Base-by-base conservation (phyloP, 2,888 invertebrate genomes). In the Falcaria lacertinaria region DNA sequence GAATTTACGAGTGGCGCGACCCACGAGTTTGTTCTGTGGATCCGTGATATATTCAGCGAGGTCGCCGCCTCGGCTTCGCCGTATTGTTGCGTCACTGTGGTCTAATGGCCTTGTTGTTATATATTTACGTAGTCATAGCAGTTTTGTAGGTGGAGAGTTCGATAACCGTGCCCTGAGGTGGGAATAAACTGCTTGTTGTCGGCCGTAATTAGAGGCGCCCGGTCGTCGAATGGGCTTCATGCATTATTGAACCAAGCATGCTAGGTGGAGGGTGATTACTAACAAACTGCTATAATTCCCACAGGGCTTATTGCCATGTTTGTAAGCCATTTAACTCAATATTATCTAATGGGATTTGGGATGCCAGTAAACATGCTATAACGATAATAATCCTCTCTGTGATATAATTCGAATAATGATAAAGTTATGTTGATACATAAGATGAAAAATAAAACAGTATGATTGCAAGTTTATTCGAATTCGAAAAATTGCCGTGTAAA, bases 211-310 rank as follows among this genome's bases (percentile, higher is more conserved):
- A 81, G 65, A 65, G 64, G 63, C 57, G 64, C 67, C 68, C 63
- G 71, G 72, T 70, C 65, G 72, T 58, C 60, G 60, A 68, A 55
- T 68, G 63, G 65, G 60, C 57, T 68, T 75, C 70, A 79, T 86
- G 79, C 74, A 85, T 82, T 82, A 85, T 86, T 80, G 72, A 83
- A 75, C 66, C 57, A 61, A 65, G 64, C 61, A 68, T 64, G 57
- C 50, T 60, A 58, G 52, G 46, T 22, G 65, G 64, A 59, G 65
- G 68, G 69, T 69, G 75, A 75, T 72, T 74, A 71, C 70, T 52
- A 65, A 69, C 75, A 75, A 78, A 78, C 72, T 76, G 80, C 74
- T 74, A 74, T 73, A 71, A 68, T 81, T 85, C 83, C 74, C 83
- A 81, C 69, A 79, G 74, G 76, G 69, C 60, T 60, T 61, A 59